phyloP scores from a whole-genome alignment of 2,888 invertebrate species.

The Athalia cordata region DNA sequence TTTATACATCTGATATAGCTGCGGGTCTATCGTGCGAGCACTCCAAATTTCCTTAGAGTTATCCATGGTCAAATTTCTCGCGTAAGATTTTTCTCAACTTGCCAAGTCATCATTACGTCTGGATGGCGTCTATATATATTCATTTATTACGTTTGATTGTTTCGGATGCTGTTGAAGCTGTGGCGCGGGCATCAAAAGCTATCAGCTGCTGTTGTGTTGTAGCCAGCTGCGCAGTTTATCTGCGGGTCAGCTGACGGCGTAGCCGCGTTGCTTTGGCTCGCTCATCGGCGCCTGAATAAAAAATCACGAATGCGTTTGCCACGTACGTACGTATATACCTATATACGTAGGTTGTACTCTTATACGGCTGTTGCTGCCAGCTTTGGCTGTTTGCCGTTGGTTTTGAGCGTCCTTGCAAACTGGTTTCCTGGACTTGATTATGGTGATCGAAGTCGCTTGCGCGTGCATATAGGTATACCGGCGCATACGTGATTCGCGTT shows the following conservation, averaged over 20 bases:
- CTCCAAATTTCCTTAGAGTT: no score
- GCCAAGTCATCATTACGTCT: no score
- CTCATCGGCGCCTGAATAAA: slow-evolving; percentile 47
- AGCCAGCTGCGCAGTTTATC: slow-evolving; percentile 46
- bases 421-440: slow-evolving; percentile 72
- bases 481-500: slow-evolving; percentile 51
- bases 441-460: slow-evolving; percentile 67
- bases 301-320: slow-evolving; percentile 66
- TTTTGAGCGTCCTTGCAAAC: slow-evolving; percentile 71
- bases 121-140: no score
- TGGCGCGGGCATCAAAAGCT: background rate
- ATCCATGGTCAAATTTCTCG: no score
- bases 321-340: slow-evolving; percentile 51
- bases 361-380: slow-evolving; percentile 52
- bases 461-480: slow-evolving; percentile 56
- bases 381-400: slow-evolving; percentile 64
- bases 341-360: no score
- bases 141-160: background rate
- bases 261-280: background rate
- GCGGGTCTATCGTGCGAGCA: no score
- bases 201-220: background rate
- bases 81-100: no score
- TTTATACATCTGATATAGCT: no score
- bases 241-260: slow-evolving; percentile 55
- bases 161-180: background rate